Conservation (phyloP, 1,140 invertebrate genomes). For the Pollicipes pollicipes region DNA sequence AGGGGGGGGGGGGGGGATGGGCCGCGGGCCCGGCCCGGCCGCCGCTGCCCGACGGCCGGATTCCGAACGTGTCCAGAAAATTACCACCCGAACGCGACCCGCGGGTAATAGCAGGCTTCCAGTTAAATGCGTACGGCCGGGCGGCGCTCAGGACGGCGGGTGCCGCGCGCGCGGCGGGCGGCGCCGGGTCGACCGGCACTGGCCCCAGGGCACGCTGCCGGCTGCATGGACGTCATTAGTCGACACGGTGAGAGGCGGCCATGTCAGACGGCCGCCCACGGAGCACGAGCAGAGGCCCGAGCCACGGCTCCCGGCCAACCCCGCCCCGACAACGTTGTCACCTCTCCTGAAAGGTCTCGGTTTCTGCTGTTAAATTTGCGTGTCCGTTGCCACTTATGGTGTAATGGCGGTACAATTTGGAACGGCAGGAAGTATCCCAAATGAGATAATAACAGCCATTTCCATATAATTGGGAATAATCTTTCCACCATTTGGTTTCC, state of each 20-base stretch:
- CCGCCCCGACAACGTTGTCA: too few relatives aligned
- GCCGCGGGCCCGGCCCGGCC: too few relatives aligned
- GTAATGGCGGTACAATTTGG: neutral
- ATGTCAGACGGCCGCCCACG: neutral
- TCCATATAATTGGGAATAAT: conserved; percentile 2
- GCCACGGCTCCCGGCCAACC: too few relatives aligned
- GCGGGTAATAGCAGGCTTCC: neutral
- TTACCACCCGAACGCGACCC: conserved; percentile 1
- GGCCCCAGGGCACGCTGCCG: neutral
- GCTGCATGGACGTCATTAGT: neutral
- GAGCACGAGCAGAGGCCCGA: neutral
- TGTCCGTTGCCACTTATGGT: neutral
- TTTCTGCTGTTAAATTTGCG: neutral
- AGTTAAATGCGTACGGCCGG: neutral
- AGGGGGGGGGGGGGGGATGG: too few relatives aligned
- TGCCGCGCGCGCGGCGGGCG: too few relatives aligned
- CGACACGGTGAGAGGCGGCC: neutral
- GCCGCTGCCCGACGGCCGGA: neutral
- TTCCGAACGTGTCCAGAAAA: conserved; percentile 1
- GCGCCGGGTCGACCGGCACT: neutral
- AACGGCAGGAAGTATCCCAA: neutral
- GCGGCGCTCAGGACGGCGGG: too few relatives aligned
- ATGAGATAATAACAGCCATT: neutral
- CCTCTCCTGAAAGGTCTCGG: neutral
- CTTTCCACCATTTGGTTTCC: neutral